phyloP scores from a whole-genome alignment of 64 coral and sea anemone genomes.

The Montipora capricornis region DNA sequence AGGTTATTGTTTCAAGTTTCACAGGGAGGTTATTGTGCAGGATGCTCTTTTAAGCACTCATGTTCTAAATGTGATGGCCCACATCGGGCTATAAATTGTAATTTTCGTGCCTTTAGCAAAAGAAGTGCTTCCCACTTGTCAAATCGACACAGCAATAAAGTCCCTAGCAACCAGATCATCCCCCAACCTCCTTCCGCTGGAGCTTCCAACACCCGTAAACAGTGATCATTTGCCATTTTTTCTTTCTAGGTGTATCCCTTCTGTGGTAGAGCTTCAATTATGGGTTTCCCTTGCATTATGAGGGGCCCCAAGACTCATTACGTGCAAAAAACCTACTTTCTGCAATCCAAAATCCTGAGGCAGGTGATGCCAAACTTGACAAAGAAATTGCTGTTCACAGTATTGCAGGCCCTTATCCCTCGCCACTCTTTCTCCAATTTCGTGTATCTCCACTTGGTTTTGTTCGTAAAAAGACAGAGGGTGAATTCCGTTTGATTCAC shows the following conservation, averaged over 20 bases:
- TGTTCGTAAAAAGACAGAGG: neutral
- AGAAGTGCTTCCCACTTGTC: neutral
- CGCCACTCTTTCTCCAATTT: slow-evolving; percentile 20
- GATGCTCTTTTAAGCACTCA: slow-evolving; percentile 13
- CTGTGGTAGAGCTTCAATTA: neutral
- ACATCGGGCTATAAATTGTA: no score
- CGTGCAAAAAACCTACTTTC: neutral
- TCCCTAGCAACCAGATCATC: neutral
- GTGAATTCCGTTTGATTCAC: slow-evolving; percentile 18
- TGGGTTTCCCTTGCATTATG: slow-evolving; percentile 28
- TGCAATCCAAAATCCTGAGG: slow-evolving; percentile 12
- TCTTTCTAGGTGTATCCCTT: neutral
- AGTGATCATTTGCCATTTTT: no score
- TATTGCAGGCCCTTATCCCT: slow-evolving; percentile 10
- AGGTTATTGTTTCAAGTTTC: no score
- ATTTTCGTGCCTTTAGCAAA: slow-evolving; percentile 4
- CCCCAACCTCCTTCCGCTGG: neutral
- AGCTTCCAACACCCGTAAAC: no score
- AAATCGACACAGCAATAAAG: neutral
- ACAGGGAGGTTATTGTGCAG: neutral
- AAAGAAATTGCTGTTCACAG: neutral
- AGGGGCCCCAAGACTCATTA: neutral
- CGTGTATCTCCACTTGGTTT: slow-evolving; percentile 15
- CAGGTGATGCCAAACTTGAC: no score
- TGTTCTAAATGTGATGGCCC: neutral